Evolutionary conservation across 1,140 invertebrate species (phyloP).

Genomic region (honey bee (Apis mellifera)): Amel_HAv3.1 CM009931.2:19110501-19111000

Average conservation of each 20-base stretch:
- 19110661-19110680: background rate
- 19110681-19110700: slow-evolving; percentile 10
- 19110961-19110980: slow-evolving; percentile 94
- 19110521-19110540: too few relatives aligned
- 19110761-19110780: background rate
- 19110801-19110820: background rate
- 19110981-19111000: slow-evolving; percentile 10
- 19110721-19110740: background rate
- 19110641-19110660: background rate
- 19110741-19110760: slow-evolving; percentile 19
- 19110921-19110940: slow-evolving; percentile 93
- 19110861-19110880: slow-evolving; percentile 91
- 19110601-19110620: background rate
- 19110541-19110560: too few relatives aligned
- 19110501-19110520: too few relatives aligned
- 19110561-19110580: too few relatives aligned
- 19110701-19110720: slow-evolving; percentile 15
- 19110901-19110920: slow-evolving; percentile 93
- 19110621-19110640: background rate
- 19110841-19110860: slow-evolving; percentile 90
- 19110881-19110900: slow-evolving; percentile 94
- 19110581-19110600: too few relatives aligned
- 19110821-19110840: slow-evolving; percentile 5
- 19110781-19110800: background rate
- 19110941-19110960: slow-evolving; percentile 93